Evolutionary conservation across 2,113 vertebrate genomes (phyloP).

Genomic region (Patagioenas fasciata): DNA sequence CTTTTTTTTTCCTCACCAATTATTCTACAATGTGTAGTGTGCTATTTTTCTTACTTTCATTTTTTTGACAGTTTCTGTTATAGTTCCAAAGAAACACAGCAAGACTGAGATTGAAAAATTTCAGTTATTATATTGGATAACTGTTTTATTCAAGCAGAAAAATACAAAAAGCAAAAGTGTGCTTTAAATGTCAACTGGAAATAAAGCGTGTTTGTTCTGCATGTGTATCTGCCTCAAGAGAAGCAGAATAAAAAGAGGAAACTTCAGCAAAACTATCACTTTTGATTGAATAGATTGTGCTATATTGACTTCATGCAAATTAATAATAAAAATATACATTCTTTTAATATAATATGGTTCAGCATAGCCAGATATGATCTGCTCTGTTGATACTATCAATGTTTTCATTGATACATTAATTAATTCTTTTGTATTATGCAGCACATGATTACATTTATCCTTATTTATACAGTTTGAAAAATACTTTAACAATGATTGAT

Average conservation of each 20-base stretch:
- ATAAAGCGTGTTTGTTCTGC: constrained; percentile 44
- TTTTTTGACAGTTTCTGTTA: constrained; percentile 68
- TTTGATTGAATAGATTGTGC: not conserved
- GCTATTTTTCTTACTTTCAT: constrained; percentile 71
- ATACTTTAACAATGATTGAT: not conserved
- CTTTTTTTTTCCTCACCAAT: constrained; percentile 20
- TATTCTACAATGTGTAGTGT: constrained; percentile 50
- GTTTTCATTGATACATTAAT: not conserved
- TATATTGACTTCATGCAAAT: not conserved
- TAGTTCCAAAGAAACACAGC: constrained; percentile 51
- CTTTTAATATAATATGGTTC: not conserved
- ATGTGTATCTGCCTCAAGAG: not conserved
- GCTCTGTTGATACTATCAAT: not conserved
- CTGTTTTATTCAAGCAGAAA: constrained; percentile 63
- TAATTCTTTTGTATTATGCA: not conserved
- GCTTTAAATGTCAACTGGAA: constrained; percentile 70
- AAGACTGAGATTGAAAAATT: constrained; percentile 58
- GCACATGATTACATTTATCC: not conserved
- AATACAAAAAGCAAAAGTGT: constrained; percentile 38
- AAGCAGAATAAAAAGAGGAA: not conserved
- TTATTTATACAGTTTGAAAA: not conserved
- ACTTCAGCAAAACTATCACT: not conserved
- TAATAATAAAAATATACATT: not conserved
- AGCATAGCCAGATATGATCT: not conserved
- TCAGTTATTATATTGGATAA: constrained; percentile 63